phyloP scores from a whole-genome alignment of 2,888 invertebrate species.

The Orthosia cruda region DNA sequence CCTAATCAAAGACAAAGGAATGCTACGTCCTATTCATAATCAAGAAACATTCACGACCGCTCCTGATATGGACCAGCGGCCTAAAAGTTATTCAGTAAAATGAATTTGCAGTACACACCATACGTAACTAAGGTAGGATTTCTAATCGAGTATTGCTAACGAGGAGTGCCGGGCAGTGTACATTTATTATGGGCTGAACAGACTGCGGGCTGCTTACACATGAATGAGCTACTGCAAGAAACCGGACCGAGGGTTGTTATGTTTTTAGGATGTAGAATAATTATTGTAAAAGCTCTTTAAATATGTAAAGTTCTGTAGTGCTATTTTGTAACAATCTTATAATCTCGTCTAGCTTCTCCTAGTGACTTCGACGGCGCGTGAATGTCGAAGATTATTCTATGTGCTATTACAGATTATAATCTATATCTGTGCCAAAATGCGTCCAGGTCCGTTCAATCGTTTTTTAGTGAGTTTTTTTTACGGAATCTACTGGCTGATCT shows the following conservation, averaged over 20 bases:
- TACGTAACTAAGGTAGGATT: background rate
- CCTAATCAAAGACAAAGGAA: background rate
- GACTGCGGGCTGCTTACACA: constrained; percentile 46
- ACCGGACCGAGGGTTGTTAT: constrained; percentile 21
- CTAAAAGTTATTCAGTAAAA: constrained; percentile 17
- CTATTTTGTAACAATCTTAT: too few species aligned
- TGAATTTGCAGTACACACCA: constrained; percentile 30
- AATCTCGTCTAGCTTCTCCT: too few species aligned
- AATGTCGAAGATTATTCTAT: too few species aligned
- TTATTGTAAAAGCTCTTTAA: constrained; percentile 24
- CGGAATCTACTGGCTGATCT: too few species aligned
- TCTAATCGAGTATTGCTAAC: constrained; percentile 5
- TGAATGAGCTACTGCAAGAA: constrained; percentile 36
- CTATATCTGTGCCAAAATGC: too few species aligned
- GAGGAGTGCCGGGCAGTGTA: background rate
- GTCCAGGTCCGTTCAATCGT: too few species aligned
- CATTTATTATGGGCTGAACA: constrained; percentile 40
- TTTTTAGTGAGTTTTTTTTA: too few species aligned
- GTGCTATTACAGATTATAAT: too few species aligned
- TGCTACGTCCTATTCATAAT: background rate
- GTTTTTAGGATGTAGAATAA: constrained; percentile 34
- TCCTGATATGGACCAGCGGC: background rate
- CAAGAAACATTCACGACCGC: background rate
- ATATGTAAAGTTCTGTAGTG: constrained; percentile 10
- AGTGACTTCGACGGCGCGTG: too few species aligned